Base-by-base conservation (phyloP, 2,888 invertebrate genomes). In the Blera fallax region DNA sequence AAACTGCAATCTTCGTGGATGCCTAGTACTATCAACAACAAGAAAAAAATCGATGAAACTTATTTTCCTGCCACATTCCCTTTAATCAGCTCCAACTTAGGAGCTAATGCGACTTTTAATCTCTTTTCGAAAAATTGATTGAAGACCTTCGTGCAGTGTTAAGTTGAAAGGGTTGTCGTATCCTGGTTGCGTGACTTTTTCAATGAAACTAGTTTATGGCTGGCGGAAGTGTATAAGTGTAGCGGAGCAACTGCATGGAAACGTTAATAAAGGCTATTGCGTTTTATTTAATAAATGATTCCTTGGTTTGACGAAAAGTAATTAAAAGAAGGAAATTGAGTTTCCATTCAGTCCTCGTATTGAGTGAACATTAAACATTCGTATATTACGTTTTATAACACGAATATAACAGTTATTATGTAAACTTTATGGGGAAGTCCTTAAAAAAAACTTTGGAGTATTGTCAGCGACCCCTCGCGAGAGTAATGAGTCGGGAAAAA, bases 81-180 rank as follows among this genome's bases (percentile, higher is more conserved):
- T 7, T 32, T 32, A 8, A 7, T 8, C 8, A 7, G 10, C 10
- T 32, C 40, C 24, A 50, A 50, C 21, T n/a, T 50, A 21, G 2
- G 34, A n/a, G 10, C 11, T 3, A 3, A n/a, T 16, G 21, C 18
- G 14, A 74, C 32, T 76, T 56, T 67, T 67, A 67, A 65, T 45
- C 16, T 43, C 45, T 58, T 76, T 56, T 65, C 32, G 7, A 45
- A 37, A 60, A 56, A 37, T 27, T 56, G 64, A 79, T 56, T 79
- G 56, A 79, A 79, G 45, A 34, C 72, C 54, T 64, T 79, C 78
- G 78, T 79, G 72, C 69, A 58, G 50, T 32, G 50, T 60, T 50
- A 58, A 29, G 14, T 16, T 69, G 24, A 34, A 62, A 16, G 40
- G 32, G 16, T n/a, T 48, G 32, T 70, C 78, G 18, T 56, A 62